phyloP scores from a whole-genome alignment of 2,888 invertebrate species.

The Cosmia pyralina region DNA sequence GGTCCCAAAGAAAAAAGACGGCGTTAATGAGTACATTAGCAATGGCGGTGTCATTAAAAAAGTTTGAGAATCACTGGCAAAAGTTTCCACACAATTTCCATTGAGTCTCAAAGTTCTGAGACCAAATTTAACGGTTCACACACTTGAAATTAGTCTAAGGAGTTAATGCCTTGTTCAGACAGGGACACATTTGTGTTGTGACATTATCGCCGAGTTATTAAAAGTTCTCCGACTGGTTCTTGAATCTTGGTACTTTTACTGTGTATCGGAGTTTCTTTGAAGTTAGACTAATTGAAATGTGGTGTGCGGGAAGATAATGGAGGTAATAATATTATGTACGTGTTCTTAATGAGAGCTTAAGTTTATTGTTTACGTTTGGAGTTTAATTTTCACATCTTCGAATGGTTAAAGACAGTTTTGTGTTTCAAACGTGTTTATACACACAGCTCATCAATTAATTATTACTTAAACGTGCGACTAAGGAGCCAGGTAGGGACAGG shows the following conservation, averaged over 20 bases:
- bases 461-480: background rate
- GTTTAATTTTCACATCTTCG: slow-evolving; percentile 1
- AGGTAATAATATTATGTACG: slow-evolving; percentile 17
- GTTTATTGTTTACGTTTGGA: slow-evolving; percentile 4
- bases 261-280: slow-evolving; percentile 8
- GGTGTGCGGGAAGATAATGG: slow-evolving; percentile 6
- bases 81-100: slow-evolving; percentile 50
- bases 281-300: slow-evolving; percentile 33
- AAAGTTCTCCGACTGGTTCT: slow-evolving; percentile 38
- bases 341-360: slow-evolving; percentile 13
- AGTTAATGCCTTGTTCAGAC: slow-evolving; percentile 41
- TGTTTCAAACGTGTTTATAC: background rate
- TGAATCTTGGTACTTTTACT: slow-evolving; percentile 25
- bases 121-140: slow-evolving; percentile 58
- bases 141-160: slow-evolving; percentile 51
- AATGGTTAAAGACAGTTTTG: slow-evolving; percentile 7
- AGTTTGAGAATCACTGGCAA: slow-evolving; percentile 51
- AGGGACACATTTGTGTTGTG: slow-evolving; percentile 43
- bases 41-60: slow-evolving; percentile 53
- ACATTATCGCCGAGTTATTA: slow-evolving; percentile 39
- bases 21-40: slow-evolving; percentile 58
- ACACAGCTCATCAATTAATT: background rate
- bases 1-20: slow-evolving; percentile 21
- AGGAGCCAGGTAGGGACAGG: no score
- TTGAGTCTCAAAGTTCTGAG: slow-evolving; percentile 47